These are phyloP conservation scores for Cnemophilus loriae DNA, from an alignment of 2,113 vertebrate species.

Conservation along the genomic window DNA sequence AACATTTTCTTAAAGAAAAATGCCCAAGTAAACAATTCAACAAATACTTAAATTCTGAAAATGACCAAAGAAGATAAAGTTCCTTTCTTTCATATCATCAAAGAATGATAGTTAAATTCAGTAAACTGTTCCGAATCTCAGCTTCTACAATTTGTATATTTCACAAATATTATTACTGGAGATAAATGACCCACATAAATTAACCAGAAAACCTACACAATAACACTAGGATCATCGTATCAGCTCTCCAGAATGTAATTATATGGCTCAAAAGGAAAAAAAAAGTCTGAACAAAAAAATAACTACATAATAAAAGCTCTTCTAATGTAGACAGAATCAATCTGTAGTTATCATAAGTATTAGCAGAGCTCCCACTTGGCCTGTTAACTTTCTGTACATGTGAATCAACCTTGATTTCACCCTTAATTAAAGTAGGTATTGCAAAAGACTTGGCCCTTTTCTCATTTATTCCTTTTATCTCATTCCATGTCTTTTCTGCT, in stretches of 20 bases:
- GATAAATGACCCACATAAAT: neutral
- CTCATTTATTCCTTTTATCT: conserved; percentile 6
- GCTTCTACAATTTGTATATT: neutral
- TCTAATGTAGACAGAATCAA: neutral
- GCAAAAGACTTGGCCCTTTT: neutral
- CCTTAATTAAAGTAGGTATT: conserved; percentile 21
- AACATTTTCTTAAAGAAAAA: neutral
- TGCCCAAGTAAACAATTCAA: neutral
- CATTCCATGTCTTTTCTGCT: neutral
- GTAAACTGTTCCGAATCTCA: neutral
- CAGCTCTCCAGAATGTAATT: neutral
- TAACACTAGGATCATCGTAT: neutral
- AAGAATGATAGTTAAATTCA: neutral
- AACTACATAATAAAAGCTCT: neutral
- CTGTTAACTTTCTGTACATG: neutral
- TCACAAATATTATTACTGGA: neutral
- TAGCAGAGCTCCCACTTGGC: neutral
- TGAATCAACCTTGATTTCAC: neutral
- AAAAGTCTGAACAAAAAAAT: neutral
- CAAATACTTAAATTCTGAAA: neutral
- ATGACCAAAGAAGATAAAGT: neutral
- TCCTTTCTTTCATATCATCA: neutral
- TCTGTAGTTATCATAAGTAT: neutral
- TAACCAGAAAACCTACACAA: neutral
- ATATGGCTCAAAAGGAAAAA: neutral